Base-by-base conservation (phyloP, 1,140 invertebrate genomes). In the Drosophila watanabei region DNA sequence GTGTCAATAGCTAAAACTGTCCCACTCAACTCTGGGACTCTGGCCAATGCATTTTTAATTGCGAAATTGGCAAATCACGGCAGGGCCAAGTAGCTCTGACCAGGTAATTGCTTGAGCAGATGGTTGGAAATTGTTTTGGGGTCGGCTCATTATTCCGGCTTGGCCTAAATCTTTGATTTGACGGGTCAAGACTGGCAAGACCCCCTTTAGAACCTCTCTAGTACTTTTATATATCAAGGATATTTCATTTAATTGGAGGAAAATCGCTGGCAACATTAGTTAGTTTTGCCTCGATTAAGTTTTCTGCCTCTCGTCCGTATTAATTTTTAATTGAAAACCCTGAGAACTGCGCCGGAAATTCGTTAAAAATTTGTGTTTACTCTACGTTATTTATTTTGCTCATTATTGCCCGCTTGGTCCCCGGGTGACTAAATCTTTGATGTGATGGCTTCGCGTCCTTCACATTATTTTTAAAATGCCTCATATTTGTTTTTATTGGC, bases 1-100 rank as follows among this genome's bases (percentile, higher is more conserved):
- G 59, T 66, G 80, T 83, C 84, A 87, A 57, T 82, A 70, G 54
- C 80, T 59, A 51, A 88, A 88, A 84, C 79, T 59, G 77, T 56
- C 65, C 39, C 52, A 28, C 35, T 57, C 54, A 57, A n/a, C 54
- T 39, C 51, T 18, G 52, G 18, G 24, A 24, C 24, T 24, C 33
- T 4, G 35, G 20, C 2, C 51, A 79, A 79, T 85, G 65, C 85
- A 84, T 88, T 88, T 85, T 84, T 88, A 69, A 88, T 88, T 68
- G 62, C 64, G 28, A 79, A 79, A 79, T 79, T 68, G 76, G 63
- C 39, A 70, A 79, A 79, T 69, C 64, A 45, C 52, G 62, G 58
- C 39, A 24, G 32, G 35, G 56, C 18, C 54, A 57, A 24, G 20
- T 4, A 20, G 2, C n/a, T 11, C 14, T 46, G 33, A 16, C 48